These are phyloP conservation scores for Phyto melanocephala DNA, from an alignment of 2,888 invertebrate species.

Conservation along the genomic window DNA sequence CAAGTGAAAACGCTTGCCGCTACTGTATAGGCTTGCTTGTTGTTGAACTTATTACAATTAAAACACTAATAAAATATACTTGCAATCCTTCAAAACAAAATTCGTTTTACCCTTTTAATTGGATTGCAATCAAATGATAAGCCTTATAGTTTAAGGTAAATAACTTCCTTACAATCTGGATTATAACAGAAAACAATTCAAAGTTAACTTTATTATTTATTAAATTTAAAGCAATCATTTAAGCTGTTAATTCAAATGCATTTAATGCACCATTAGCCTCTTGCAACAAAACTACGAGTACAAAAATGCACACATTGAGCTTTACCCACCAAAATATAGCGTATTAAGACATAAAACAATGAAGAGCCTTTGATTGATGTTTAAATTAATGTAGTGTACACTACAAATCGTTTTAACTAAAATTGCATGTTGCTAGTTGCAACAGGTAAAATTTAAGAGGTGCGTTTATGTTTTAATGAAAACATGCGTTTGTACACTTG, in stretches of 20 bases:
- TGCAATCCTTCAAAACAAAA: too few species aligned
- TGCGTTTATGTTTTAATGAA: neutral
- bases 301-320: neutral
- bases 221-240: neutral
- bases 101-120: too few species aligned
- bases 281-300: conserved; percentile 1
- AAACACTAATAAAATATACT: too few species aligned
- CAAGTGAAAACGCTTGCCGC: too few species aligned
- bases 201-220: too few species aligned
- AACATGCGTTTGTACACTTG: conserved; percentile 31
- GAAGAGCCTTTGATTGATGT: conserved; percentile 6
- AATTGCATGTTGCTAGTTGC: neutral
- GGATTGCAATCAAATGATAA: too few species aligned
- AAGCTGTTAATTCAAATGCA: neutral
- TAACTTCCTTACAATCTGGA: too few species aligned
- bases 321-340: neutral
- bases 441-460: neutral
- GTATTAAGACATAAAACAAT: neutral
- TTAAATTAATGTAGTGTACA: conserved; percentile 17
- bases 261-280: neutral
- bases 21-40: too few species aligned
- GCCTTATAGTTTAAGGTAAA: too few species aligned
- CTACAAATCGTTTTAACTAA: neutral
- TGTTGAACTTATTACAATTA: too few species aligned
- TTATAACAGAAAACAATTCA: too few species aligned